These are phyloP conservation scores for Botrylloides violaceus DNA, from an alignment of 23 tunicate species.

Conservation along the genomic window DNA sequence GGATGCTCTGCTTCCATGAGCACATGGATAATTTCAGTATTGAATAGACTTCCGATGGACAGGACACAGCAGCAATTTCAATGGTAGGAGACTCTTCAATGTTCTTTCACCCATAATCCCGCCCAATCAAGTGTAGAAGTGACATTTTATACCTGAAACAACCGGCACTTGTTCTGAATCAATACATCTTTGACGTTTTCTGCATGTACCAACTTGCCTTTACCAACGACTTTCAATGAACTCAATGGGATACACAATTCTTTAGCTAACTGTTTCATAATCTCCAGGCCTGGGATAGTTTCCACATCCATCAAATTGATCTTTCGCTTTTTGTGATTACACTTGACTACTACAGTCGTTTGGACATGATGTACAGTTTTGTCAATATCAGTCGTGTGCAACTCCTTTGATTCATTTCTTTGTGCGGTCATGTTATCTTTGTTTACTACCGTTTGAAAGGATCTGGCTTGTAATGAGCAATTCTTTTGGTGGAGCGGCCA, in stretches of 20 bases:
- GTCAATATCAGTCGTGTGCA: not conserved
- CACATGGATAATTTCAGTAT: no score
- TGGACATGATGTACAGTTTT: not conserved
- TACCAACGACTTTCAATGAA: slow-evolving; percentile 37
- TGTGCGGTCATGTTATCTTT: not conserved
- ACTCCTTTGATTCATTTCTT: no score
- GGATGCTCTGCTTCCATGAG: no score
- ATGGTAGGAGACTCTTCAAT: no score
- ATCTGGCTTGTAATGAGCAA: not conserved
- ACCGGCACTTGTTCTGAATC: slow-evolving; percentile 12
- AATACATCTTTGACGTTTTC: slow-evolving; percentile 29
- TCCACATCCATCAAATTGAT: not conserved
- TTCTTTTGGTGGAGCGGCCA: slow-evolving; percentile 5
- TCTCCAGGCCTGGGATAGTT: not conserved
- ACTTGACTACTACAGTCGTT: not conserved
- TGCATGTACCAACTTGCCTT: slow-evolving; percentile 40
- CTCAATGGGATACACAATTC: slow-evolving; percentile 21
- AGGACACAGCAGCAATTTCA: no score
- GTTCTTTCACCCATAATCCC: no score
- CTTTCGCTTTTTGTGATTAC: slow-evolving; percentile 21
- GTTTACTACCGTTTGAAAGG: not conserved
- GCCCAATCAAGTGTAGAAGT: no score
- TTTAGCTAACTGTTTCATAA: slow-evolving; percentile 15
- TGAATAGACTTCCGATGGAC: no score
- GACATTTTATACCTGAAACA: slow-evolving; percentile 28